Evolutionary conservation across 1,140 invertebrate species (phyloP), one percentile per base, ranked within the genome.

Genomic region (Drosophila repletoides): DNA sequence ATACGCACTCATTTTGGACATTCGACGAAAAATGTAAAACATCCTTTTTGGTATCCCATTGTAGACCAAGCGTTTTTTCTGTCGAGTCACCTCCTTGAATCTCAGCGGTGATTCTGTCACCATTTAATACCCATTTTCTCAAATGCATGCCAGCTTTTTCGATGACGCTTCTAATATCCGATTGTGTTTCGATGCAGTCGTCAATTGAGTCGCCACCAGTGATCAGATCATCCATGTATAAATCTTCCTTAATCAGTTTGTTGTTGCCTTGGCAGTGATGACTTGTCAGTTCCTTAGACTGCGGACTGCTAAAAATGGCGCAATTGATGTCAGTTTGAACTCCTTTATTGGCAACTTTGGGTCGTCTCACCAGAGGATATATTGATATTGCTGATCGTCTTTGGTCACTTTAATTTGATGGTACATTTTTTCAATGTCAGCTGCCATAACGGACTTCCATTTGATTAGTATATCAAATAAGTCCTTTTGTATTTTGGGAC

Each of bases 381-480:
- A 19, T 21, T 40, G 33, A 34, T 34, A 34, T 3, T 34, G 4
- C 3, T 34, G 33, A 34, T 14, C 33, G 10, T n/a, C n/a, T n/a
- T n/a, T n/a, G 5, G 28, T n/a, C n/a, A 29, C n/a, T 29, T 29
- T 29, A 29, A 29, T 22, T 41, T 22, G 7, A 19, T n/a, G 19
- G n/a, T 29, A 41, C 38, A 22, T 41, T 41, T n/a, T 22, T 21
- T 41, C 38, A 4, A 41, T 22, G 19, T 40, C 38, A 40, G 38
- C 38, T 40, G 17, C 22, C 38, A 40, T 40, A 2, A 40, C 38
- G 12, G 9, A 9, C 9, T 40, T 4, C 19, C 38, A 41, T 41
- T 24, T 21, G 33, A 36, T 36, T 17, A 15, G 2, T 3, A 41
- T 41, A 24, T 41, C 19, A 24, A 41, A 41, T 2, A 24, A 22